Conservation (phyloP, 1,140 invertebrate species). For the Penaeus chinensis region DNA sequence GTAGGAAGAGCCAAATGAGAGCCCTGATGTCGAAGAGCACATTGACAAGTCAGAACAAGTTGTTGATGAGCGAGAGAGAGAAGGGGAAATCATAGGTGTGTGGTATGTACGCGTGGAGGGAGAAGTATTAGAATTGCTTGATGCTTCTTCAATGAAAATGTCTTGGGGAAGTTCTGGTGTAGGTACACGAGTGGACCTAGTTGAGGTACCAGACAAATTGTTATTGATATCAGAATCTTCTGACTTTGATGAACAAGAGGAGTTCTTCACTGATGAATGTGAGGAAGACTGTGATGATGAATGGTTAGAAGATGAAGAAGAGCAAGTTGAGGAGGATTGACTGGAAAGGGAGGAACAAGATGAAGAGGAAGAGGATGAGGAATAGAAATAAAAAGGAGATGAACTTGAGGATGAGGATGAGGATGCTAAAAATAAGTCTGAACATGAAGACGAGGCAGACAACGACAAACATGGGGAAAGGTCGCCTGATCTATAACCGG, state of each 20-base stretch:
- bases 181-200: no score
- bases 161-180: not conserved
- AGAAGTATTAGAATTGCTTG: not conserved
- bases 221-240: constrained; percentile 55
- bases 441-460: constrained; percentile 31
- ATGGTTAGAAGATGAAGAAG: constrained; percentile 36
- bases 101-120: constrained; percentile 19
- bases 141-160: not conserved
- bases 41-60: constrained; percentile 30
- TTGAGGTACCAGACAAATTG: constrained; percentile 20
- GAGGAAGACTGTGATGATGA: constrained; percentile 56
- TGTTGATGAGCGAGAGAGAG: constrained; percentile 42
- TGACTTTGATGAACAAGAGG: constrained; percentile 34
- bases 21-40: constrained; percentile 50
- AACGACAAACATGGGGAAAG: constrained; percentile 29
- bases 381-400: constrained; percentile 34
- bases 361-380: constrained; percentile 28
- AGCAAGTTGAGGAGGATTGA: constrained; percentile 31
- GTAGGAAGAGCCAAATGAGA: constrained; percentile 63
- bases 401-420: constrained; percentile 13
- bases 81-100: constrained; percentile 11
- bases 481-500: constrained; percentile 20
- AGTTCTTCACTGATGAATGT: constrained; percentile 21
- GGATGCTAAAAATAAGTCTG: constrained; percentile 27
- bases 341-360: constrained; percentile 33